Conservation (phyloP, 2,113 vertebrate genomes). For the Ictalurus punctatus region DNA sequence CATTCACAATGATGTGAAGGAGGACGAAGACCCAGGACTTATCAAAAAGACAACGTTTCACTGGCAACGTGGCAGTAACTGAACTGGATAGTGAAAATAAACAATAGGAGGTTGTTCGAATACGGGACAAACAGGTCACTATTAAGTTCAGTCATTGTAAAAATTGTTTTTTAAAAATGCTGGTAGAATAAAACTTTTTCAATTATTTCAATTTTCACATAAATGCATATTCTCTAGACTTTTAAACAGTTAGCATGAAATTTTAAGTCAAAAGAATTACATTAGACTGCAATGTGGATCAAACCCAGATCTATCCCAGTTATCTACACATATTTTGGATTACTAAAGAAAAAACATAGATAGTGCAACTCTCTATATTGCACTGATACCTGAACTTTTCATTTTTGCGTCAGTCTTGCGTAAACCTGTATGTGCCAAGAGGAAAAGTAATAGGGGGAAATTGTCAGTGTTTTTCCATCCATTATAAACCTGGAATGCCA, state of each 20-base stretch:
- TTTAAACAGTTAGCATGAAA: neutral
- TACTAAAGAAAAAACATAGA: neutral
- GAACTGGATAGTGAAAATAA: neutral
- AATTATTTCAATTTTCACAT: neutral
- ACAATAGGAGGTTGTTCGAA: neutral
- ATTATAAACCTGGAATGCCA: conserved; percentile 4
- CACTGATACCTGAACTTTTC: neutral
- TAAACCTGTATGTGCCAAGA: neutral
- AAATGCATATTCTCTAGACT: neutral
- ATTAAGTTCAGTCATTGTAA: neutral
- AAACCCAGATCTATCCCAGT: neutral
- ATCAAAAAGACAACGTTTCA: conserved; percentile 27
- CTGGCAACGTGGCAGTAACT: neutral
- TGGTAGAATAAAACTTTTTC: neutral
- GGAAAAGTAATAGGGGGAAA: neutral
- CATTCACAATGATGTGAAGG: conserved; percentile 35
- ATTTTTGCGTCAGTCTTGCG: neutral
- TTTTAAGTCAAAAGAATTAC: neutral
- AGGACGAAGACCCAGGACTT: neutral
- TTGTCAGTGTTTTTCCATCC: neutral
- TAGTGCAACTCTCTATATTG: neutral
- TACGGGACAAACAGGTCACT: neutral
- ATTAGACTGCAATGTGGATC: neutral
- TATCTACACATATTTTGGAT: neutral
- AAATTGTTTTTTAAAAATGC: neutral